Evolutionary conservation across 2,888 invertebrate genomes (phyloP).

Genomic region (Sabatieria punctata): DNA sequence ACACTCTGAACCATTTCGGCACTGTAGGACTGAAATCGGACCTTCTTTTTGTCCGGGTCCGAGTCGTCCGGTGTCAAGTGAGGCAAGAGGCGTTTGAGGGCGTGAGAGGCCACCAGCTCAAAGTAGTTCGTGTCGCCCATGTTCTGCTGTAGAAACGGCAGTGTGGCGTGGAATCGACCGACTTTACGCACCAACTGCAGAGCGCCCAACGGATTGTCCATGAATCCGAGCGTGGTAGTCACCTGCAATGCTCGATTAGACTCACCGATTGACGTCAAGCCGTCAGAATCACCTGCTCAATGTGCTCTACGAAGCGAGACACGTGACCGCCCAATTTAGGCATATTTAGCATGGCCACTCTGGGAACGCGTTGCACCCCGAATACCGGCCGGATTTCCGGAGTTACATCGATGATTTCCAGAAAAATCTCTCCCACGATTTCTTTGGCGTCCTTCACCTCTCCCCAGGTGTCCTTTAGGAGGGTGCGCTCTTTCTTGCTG

Average conservation of each 20-base stretch:
- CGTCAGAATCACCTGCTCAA: neutral
- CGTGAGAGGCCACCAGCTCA: too few relatives aligned
- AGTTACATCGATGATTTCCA: neutral
- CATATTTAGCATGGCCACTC: neutral
- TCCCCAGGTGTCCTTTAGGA: constrained; percentile 1
- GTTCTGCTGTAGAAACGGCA: too few relatives aligned
- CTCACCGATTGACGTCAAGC: too few relatives aligned
- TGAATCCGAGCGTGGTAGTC: neutral
- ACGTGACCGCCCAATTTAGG: neutral
- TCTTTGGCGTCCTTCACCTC: neutral
- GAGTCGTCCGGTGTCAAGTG: too few relatives aligned
- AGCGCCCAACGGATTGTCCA: neutral
- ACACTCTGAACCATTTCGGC: too few relatives aligned
- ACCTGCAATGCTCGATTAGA: neutral
- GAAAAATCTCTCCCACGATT: neutral
- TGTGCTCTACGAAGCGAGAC: neutral
- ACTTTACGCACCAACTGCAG: neutral
- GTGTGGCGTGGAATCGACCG: neutral
- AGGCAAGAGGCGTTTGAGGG: too few relatives aligned
- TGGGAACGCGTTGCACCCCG: neutral
- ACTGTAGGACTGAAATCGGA: too few relatives aligned
- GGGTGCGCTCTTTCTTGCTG: neutral
- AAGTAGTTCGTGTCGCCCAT: too few relatives aligned
- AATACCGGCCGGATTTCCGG: neutral
- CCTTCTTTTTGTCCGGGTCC: too few relatives aligned